Base-by-base conservation (phyloP, 2,888 invertebrate genomes). In the Papilio elwesi region DNA sequence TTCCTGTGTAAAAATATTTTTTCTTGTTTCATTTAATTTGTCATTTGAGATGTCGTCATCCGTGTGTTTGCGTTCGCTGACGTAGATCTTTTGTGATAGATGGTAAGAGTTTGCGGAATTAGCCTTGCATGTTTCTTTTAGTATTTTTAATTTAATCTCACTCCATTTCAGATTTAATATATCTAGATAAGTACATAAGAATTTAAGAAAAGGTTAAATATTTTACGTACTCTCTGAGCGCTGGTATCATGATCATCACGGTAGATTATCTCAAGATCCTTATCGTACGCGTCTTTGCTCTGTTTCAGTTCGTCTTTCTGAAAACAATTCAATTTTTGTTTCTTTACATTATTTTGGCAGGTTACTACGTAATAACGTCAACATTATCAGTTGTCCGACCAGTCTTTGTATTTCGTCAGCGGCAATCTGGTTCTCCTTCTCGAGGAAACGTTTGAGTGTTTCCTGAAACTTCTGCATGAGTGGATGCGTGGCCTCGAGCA, bases 381-480 rank as follows among this genome's bases (percentile, higher is more conserved):
- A 26, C 26, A 26, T 2, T 26, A 26, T 26, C 26, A 26, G 26
- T 26, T 26, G 4, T 26, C 89, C 85, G 89, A 96, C 96, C 81
- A 96, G 90, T 76, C 96, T 95, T 1, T 93, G 85, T 68, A 97
- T 95, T 85, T 97, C 96, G 73, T 95, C 95, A 62, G 94, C 93
- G 0, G 97, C 92, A 70, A 95, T 94, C 26, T 94, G 90, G 80
- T 96, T 95, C 76, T 97, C 96, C 70, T 95, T 95, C 63, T 94
- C 81, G 0, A 97, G 91, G 85, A 97, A 96, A 53, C 94, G 90
- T 78, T 94, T 95, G 3, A 97, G 91, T 0, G 96, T 95, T 75
- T 94, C 90, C 90, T 97, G 97, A 88, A 97, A 97, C 79, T 94
- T 95, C 79, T 94, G 94, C 95, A 97, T 95, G 65, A 97, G 91